Evolutionary conservation across 2,113 vertebrate species (phyloP).

Genomic region (Hystrix cristata): DNA sequence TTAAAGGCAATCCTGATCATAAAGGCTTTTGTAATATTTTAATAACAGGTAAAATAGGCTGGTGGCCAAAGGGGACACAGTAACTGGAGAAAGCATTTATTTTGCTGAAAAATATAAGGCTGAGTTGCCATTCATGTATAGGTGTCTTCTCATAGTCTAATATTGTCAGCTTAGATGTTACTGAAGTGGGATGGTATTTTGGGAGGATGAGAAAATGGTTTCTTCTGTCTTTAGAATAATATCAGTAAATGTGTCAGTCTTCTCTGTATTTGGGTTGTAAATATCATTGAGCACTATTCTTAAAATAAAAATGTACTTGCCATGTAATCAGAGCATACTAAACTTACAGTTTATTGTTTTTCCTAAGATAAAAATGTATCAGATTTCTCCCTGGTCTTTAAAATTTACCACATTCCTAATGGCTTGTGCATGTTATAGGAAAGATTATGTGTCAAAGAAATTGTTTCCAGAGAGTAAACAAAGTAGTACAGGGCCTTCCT

Average conservation of each 20-base stretch:
- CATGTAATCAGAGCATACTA: background rate
- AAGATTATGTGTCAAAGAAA: constrained; percentile 75
- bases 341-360: constrained; percentile 43
- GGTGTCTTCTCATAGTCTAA: background rate
- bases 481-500: constrained; percentile 56
- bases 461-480: constrained; percentile 83
- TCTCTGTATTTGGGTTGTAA: constrained; percentile 14
- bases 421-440: constrained; percentile 60
- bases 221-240: background rate
- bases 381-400: constrained; percentile 45
- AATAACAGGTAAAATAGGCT: background rate
- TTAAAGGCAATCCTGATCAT: background rate
- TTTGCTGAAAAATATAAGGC: background rate
- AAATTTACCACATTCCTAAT: constrained; percentile 51
- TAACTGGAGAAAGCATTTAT: constrained; percentile 10
- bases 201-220: background rate
- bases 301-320: constrained; percentile 21
- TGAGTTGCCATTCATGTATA: background rate
- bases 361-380: background rate
- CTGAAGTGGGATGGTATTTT: background rate
- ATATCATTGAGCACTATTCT: background rate
- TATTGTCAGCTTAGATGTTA: background rate
- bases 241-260: background rate
- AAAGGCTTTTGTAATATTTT: background rate
- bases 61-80: background rate